Percentiles rank a stretch among this genome's conserved stretches.
Evolutionary conservation across 2,113 vertebrate genomes (phyloP).

Genomic region (Pheucticus melanocephalus): DNA sequence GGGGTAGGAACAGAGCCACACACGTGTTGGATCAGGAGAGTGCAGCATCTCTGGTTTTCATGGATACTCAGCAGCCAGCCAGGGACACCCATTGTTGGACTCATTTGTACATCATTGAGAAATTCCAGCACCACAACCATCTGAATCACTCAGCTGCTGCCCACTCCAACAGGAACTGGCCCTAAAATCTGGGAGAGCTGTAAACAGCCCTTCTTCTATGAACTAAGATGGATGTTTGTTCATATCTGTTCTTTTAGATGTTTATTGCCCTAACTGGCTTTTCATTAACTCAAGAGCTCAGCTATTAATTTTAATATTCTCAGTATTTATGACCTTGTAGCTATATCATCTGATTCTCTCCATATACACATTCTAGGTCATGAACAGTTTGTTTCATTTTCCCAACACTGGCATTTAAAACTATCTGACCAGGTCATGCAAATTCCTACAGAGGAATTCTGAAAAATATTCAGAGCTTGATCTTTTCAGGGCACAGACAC

Average conservation of each 20-base stretch:
- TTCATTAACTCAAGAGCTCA: slow-evolving; percentile 49
- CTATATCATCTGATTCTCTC: background rate
- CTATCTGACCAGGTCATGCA: background rate
- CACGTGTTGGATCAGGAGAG: background rate
- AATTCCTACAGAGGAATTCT: background rate
- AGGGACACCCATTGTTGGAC: background rate
- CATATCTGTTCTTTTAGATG: background rate
- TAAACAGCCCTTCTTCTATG: background rate
- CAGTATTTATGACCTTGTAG: slow-evolving; percentile 18
- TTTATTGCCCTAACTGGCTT: slow-evolving; percentile 49
- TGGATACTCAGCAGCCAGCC: background rate
- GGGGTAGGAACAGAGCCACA: background rate
- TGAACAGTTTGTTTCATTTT: background rate
- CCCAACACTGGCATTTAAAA: background rate
- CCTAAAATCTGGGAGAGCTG: background rate
- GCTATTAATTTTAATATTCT: slow-evolving; percentile 40
- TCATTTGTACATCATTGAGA: background rate
- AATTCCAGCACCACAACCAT: background rate
- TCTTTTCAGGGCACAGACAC: background rate
- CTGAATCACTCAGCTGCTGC: background rate
- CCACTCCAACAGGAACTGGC: background rate
- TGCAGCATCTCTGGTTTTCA: background rate
- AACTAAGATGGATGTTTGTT: background rate
- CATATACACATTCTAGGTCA: background rate
- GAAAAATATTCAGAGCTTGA: background rate